Evolutionary conservation across 2,888 invertebrate genomes (phyloP), one percentile per base, ranked within the genome.

Genomic region (Salticus scenicus): DNA sequence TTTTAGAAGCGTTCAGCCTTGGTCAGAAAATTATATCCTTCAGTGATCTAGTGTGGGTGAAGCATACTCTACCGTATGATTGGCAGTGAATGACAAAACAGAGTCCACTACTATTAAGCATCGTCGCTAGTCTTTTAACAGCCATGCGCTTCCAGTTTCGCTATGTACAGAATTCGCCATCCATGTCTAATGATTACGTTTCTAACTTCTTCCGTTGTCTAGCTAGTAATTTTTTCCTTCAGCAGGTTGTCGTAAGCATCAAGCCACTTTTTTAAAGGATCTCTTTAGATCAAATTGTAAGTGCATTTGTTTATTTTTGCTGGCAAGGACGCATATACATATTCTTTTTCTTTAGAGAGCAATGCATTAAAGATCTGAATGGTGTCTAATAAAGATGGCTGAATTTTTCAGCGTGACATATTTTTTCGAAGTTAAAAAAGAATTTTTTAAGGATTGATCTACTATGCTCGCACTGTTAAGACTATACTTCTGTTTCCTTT

Each of bases 71-170:
- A 30, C 51, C 31, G 24, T 67, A 27, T 71, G 70, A 79, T 64
- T 79, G 85, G 70, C 33, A 57, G 12, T 71, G 86, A 86, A 71
- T 80, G 86, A 86, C 86, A 86, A 86, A 57, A 86, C 73, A 66
- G 80, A 74, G 37, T 41, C 86, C 42, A 71, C 51, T 64, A 69
- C 75, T 74, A 76, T 74, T 80, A 78, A 69, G 42, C 37, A 33
- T 24, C 63, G 76, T 20, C 33, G 17, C 28, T 47, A 66, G 33
- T 31, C 74, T 57, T 30, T 41, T 27, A 37, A 27, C 81, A 20
- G 28, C 31, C 74, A 1, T 7, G 37, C 28, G 27, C 33, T 20
- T 47, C 67, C 69, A 69, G 37, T 57, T 41, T 80, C 47, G 37
- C 57, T 31, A 24, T 63, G 66, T 14, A 33, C 30, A 20, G 41